Percentiles rank a stretch among this genome's conserved stretches.
These are phyloP conservation scores for Agraylea sexmaculata DNA, from an alignment of 1,140 invertebrate genomes.

Conservation along the genomic window DNA sequence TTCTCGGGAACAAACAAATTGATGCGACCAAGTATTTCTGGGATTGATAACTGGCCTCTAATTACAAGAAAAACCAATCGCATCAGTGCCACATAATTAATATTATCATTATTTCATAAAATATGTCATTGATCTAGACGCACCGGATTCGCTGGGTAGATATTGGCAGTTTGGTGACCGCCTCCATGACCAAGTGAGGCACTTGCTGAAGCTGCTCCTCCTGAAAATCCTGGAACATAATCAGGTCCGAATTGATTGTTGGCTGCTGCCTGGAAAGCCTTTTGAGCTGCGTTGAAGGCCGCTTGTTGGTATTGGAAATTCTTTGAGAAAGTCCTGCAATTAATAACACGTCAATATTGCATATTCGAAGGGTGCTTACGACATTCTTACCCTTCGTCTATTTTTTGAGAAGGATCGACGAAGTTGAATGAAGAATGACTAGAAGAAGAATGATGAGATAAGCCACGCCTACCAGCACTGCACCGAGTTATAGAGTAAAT, in stretches of 20 bases:
- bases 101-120: conserved; percentile 2
- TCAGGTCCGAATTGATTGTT: conserved; percentile 24
- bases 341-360: background rate
- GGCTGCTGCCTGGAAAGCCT: conserved; percentile 33
- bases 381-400: conserved; percentile 10
- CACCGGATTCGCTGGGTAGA: conserved; percentile 46
- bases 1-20: no score
- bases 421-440: conserved; percentile 5
- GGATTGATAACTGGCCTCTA: no score
- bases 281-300: conserved; percentile 29
- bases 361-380: background rate
- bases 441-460: conserved; percentile 1
- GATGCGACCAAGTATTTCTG: no score
- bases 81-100: no score
- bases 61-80: no score
- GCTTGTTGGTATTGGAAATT: conserved; percentile 28
- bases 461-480: background rate
- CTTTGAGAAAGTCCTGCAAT: conserved; percentile 32
- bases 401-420: background rate
- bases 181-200: conserved; percentile 38
- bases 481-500: background rate
- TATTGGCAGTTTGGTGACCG: conserved; percentile 40
- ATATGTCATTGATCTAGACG: no score
- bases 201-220: conserved; percentile 27
- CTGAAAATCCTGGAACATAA: conserved; percentile 19